Conservation (phyloP, 2,113 vertebrate genomes). For the Dendropsophus ebraccatus region DNA sequence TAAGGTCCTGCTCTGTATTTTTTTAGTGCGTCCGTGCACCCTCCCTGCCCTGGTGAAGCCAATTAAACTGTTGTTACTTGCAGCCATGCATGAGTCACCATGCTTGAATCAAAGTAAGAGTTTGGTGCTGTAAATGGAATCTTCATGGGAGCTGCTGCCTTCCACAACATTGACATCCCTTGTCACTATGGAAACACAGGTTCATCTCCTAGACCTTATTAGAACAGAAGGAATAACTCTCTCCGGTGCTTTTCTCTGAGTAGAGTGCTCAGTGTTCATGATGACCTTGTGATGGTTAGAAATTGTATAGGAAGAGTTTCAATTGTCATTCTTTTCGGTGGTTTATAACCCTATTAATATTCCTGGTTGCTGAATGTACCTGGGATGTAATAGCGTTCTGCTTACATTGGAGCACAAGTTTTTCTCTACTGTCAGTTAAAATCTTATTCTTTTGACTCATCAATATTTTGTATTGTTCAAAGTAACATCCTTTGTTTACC, state of each 20-base stretch:
- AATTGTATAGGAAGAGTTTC: not conserved
- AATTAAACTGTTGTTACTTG: conserved; percentile 9
- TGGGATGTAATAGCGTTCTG: not conserved
- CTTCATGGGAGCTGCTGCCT: conserved; percentile 34
- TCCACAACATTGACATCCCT: conserved; percentile 15
- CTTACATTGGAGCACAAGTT: not conserved
- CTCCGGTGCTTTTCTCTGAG: conserved; percentile 1
- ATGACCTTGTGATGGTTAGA: conserved; percentile 38
- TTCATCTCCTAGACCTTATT: conserved; percentile 37
- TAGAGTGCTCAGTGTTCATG: conserved; percentile 34
- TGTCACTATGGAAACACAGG: conserved; percentile 52
- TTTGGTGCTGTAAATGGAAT: conserved; percentile 44
- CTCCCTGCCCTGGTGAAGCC: not conserved
- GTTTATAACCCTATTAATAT: not conserved
- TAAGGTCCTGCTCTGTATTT: not conserved
- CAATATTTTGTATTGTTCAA: not conserved
- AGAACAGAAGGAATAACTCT: conserved; percentile 18
- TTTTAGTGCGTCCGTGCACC: not conserved
- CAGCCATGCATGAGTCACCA: conserved; percentile 23
- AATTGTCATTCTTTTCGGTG: not conserved
- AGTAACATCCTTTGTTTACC: not conserved
- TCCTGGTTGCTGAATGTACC: not conserved
- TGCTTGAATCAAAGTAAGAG: conserved; percentile 44
- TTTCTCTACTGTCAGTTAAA: not conserved
- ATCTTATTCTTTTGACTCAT: not conserved